Conservation (phyloP, 2,797 vertebrate genomes). For the Bradypodion ventrale region DNA sequence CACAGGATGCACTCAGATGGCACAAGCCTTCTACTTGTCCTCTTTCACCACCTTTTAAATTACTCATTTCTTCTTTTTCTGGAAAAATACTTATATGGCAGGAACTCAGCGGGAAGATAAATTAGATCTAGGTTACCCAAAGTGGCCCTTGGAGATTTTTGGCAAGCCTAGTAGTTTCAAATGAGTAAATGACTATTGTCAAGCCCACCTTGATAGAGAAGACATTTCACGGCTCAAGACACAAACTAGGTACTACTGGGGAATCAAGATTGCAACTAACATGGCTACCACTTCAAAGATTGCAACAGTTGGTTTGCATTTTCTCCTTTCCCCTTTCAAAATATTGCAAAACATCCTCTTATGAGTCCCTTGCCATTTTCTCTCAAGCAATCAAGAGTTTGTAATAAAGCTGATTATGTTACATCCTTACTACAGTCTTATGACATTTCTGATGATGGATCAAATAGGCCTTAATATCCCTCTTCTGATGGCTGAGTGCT, state of each 20-base stretch:
- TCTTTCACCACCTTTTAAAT: no score
- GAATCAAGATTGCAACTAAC: no score
- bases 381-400: conserved; percentile 57
- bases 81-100: no score
- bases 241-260: not conserved
- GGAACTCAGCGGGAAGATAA: no score
- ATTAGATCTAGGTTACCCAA: not conserved
- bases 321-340: conserved; percentile 3
- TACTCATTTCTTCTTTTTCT: no score
- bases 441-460: conserved; percentile 67
- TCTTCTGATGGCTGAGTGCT: conserved; percentile 56
- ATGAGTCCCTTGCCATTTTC: conserved; percentile 50
- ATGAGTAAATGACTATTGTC: conserved; percentile 5
- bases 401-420: conserved; percentile 62
- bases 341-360: conserved; percentile 14
- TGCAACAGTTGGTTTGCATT: not conserved
- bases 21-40: no score
- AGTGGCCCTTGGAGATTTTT: not conserved
- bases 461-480: conserved; percentile 49
- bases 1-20: no score
- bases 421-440: conserved; percentile 58
- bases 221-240: not conserved
- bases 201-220: not conserved
- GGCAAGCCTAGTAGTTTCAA: not conserved
- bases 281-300: no score